Evolutionary conservation across 2,797 vertebrate species (phyloP), one percentile per base, ranked within the genome.

Genomic region (Xiphophorus birchmanni): DNA sequence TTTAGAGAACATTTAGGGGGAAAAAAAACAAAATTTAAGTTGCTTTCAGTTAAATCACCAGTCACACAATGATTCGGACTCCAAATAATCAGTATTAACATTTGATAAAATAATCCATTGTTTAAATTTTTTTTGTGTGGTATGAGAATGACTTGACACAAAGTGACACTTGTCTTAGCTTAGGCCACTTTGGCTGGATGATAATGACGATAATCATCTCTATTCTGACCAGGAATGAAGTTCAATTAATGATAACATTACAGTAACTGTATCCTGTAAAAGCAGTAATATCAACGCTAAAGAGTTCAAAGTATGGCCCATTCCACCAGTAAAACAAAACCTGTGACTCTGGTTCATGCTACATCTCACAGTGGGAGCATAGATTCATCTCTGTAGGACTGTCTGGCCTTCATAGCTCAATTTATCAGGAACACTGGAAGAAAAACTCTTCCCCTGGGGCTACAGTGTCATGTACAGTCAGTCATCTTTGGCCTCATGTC

Each of bases 401-500:
- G 40, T 71, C 11, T 71, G 40, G 67, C 11, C 21, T 44, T 44
- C 40, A 7, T 23, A 44, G 40, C 40, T 15, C 40, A 44, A 71
- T 44, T 42, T 23, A 42, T 42, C 11, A 71, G 11, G 23, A 44
- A 44, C 23, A 71, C 1, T 44, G 23, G 26, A 71, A 26, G 67
- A 44, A 71, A 71, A 44, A 6, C 40, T 71, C 63, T 23, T 71
- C 40, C 67, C 18, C 67, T 2, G 42, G 40, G 23, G 23, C 5
- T 44, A n/a, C 67, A 5, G 12, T 71, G 67, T 71, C 67, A 71
- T 13, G 40, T 44, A 71, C 40, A 44, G 67, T 71, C 67, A 71
- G 67, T 44, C 67, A 71, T 71, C 23, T 15, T 4, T 44, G 67
- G 11, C 11, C 11, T 71, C 67, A 44, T 44, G 67, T 44, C 23